Evolutionary conservation across 30 jellyfish, hydroid and myxozoan species (phyloP).

Genomic region (Turritopsis rubra): DNA sequence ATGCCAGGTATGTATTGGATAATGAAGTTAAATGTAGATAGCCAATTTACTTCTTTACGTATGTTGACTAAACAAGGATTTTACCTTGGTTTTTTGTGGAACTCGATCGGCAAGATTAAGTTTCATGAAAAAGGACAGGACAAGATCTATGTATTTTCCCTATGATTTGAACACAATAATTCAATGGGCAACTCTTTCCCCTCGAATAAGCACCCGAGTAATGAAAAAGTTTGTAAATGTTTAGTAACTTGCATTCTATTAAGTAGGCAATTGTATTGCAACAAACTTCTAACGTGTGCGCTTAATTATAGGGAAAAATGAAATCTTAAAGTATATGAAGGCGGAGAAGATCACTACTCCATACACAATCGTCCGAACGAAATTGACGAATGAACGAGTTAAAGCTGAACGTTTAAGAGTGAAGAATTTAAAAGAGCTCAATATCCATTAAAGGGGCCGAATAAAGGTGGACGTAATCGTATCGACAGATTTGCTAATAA

Average conservation of each 20-base stretch:
- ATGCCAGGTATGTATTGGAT: constrained; percentile 14
- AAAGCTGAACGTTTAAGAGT: background rate
- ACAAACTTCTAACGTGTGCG: background rate
- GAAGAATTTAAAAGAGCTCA: constrained; percentile 7
- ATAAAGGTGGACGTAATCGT: background rate
- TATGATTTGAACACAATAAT: background rate
- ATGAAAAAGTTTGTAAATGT: background rate
- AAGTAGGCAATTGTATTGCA: background rate
- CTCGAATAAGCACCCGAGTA: background rate
- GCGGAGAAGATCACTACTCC: background rate
- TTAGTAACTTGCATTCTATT: background rate
- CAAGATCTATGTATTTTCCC: background rate
- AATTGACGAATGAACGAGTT: constrained; percentile 7
- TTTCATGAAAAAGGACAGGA: background rate
- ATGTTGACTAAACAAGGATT: background rate
- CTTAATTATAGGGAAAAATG: background rate
- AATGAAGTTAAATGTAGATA: background rate
- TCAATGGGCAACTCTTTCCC: background rate
- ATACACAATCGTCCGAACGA: constrained; percentile 8
- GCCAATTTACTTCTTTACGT: background rate
- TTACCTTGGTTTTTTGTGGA: background rate
- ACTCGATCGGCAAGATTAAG: background rate
- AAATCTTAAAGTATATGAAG: constrained; percentile 1
- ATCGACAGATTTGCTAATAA: background rate
- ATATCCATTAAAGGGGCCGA: background rate